Percentiles rank a stretch among this genome's conserved stretches.
These are phyloP conservation scores for Ostrea denselamellosa DNA, from an alignment of 1,140 invertebrate genomes.

Conservation along the genomic window DNA sequence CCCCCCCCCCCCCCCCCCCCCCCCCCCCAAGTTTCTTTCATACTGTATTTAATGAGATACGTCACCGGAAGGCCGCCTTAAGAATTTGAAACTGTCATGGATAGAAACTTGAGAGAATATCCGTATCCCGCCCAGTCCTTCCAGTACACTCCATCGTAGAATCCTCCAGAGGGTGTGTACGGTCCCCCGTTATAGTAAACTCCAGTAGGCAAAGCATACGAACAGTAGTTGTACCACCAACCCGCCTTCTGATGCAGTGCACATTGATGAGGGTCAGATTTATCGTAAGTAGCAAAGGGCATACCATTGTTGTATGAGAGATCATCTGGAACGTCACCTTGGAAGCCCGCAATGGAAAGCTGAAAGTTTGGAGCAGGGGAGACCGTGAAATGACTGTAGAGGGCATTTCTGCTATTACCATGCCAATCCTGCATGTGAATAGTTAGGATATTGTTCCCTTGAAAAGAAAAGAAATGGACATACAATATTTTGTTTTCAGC, in stretches of 20 bases:
- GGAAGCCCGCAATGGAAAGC: slow-evolving; percentile 50
- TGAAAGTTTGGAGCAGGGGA: slow-evolving; percentile 31
- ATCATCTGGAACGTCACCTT: slow-evolving; percentile 60
- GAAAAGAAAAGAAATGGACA: neutral
- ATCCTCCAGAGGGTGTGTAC: slow-evolving; percentile 62
- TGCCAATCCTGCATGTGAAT: slow-evolving; percentile 65
- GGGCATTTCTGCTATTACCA: slow-evolving; percentile 50
- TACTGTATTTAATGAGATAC: too few species aligned
- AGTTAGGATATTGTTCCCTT: slow-evolving; percentile 65
- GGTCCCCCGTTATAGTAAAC: slow-evolving; percentile 68
- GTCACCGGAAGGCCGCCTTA: neutral
- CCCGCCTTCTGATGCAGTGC: slow-evolving; percentile 62
- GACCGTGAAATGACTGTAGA: slow-evolving; percentile 64
- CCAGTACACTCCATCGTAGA: slow-evolving; percentile 73
- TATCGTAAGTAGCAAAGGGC: slow-evolving; percentile 62
- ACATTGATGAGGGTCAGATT: slow-evolving; percentile 61
- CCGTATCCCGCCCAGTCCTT: slow-evolving; percentile 67
- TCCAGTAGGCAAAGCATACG: slow-evolving; percentile 66
- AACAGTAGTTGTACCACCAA: slow-evolving; percentile 75
- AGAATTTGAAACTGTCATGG: slow-evolving; percentile 61
- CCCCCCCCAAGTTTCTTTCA: too few species aligned
- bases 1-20: too few species aligned
- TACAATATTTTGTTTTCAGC: neutral
- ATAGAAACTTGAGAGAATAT: slow-evolving; percentile 68
- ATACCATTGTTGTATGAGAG: slow-evolving; percentile 61